Percentiles rank a stretch among this genome's conserved stretches.
phyloP scores from a whole-genome alignment of 2,888 invertebrate species.

The Tromatobia lineatoria region DNA sequence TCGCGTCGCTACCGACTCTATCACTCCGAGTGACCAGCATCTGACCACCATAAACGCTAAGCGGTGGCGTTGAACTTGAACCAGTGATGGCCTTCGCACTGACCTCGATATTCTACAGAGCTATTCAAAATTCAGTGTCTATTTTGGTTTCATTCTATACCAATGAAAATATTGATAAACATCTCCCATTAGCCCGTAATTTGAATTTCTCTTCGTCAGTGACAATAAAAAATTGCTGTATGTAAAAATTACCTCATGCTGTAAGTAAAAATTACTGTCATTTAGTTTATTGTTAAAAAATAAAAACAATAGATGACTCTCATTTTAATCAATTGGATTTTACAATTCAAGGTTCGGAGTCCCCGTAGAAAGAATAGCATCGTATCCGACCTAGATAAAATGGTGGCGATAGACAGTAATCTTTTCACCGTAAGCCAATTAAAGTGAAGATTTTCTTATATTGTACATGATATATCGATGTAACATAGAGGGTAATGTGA shows the following conservation, averaged over 20 bases:
- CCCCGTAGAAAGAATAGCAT: no score
- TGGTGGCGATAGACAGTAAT: background rate
- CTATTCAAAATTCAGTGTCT: background rate
- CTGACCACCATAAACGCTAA: conserved; percentile 21
- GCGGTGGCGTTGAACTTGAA: conserved; percentile 38
- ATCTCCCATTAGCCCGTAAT: no score
- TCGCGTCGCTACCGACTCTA: background rate
- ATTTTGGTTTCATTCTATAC: no score
- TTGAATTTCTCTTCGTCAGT: no score
- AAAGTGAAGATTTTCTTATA: background rate
- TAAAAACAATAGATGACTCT: no score
- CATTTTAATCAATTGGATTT: no score
- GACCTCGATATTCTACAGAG: conserved; percentile 35
- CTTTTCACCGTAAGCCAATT: background rate
- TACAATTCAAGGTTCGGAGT: no score
- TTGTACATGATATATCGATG: background rate
- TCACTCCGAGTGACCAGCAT: conserved; percentile 3
- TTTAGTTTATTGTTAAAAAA: no score
- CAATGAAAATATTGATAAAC: background rate
- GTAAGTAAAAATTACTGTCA: no score
- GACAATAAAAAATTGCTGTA: no score
- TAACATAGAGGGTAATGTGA: background rate
- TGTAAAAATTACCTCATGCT: no score
- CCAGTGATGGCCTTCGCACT: conserved; percentile 26
- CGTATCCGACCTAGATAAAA: no score